Base-by-base conservation (phyloP, 2,888 invertebrate species). In the Cephus sareptanus region DNA sequence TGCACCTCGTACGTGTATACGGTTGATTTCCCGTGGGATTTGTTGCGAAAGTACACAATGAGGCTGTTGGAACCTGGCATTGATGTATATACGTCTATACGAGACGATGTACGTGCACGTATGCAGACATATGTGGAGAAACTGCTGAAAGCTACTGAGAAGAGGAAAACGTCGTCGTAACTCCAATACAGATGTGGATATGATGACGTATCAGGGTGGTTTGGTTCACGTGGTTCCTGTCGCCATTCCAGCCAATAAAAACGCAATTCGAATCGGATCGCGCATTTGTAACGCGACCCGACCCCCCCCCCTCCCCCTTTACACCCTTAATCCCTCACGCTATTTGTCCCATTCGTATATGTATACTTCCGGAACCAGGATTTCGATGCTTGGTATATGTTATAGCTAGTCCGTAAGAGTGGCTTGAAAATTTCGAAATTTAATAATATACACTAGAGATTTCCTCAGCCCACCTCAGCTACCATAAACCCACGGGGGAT, bases 21-120 rank as follows among this genome's bases (percentile, higher is more conserved):
- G 77, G 83, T 85, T 90, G 90, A 91, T 91, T 91, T 91, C 91
- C 91, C 90, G 83, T 76, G 89, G 88, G 90, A 85, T 85, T 86
- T 83, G 79, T 83, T 80, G 78, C 83, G 79, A 78, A 79, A 80
- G 81, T 80, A 79, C 81, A 82, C 79, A 78, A 76, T 75, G 35
- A 70, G 33, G 71, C 71, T 70, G 34, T 75, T 73, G 76, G 40
- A 68, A 75, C 70, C 75, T 69, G 33, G 40, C 33, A 35, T 31
- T 34, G 56, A 37, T 74, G 68, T 23, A 76, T 76, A 70, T 69
- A 76, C 34, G 68, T 56, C 2, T 56, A 3, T 23, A 56, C 23
- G 23, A 23, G 23, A 9, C 56, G 56, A 56, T 23, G 2, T 56
- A 56, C 56, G 56, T 56, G 9, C 23, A 56, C 23, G 56, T 56